Conservation (phyloP, 2,113 vertebrate species). For the Plestiodon gilberti region DNA sequence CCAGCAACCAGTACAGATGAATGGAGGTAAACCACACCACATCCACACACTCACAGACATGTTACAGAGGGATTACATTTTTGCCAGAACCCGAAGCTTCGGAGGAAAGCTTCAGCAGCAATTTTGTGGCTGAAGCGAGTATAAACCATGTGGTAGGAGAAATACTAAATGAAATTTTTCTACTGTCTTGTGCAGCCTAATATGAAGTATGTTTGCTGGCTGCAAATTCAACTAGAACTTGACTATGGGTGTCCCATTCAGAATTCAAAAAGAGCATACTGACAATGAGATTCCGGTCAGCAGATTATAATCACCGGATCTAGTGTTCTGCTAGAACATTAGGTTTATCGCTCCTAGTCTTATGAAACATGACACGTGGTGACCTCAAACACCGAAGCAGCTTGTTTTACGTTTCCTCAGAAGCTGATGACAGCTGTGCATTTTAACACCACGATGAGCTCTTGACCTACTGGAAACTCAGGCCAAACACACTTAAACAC, state of each 20-base stretch:
- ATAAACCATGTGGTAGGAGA: neutral
- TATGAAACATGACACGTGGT: neutral
- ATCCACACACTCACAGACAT: neutral
- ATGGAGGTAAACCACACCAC: neutral
- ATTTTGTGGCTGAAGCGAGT: neutral
- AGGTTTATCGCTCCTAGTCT: conserved; percentile 16
- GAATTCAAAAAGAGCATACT: neutral
- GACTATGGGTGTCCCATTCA: neutral
- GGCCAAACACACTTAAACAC: neutral
- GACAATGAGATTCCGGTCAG: conserved; percentile 28
- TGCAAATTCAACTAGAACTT: neutral
- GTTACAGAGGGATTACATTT: neutral
- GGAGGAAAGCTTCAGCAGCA: neutral
- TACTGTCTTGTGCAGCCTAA: neutral
- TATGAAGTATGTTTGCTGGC: neutral
- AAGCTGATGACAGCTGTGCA: neutral
- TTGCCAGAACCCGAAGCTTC: neutral
- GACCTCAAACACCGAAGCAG: neutral
- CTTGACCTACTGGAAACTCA: neutral
- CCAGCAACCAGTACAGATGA: neutral
- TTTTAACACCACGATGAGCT: neutral
- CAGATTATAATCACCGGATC: conserved; percentile 31
- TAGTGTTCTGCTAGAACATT: conserved; percentile 18
- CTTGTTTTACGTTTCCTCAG: neutral
- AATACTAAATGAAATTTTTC: neutral